Evolutionary conservation across 2,888 invertebrate genomes (phyloP), one percentile per base, ranked within the genome.

Genomic region (Aproaerema taeniolella): DNA sequence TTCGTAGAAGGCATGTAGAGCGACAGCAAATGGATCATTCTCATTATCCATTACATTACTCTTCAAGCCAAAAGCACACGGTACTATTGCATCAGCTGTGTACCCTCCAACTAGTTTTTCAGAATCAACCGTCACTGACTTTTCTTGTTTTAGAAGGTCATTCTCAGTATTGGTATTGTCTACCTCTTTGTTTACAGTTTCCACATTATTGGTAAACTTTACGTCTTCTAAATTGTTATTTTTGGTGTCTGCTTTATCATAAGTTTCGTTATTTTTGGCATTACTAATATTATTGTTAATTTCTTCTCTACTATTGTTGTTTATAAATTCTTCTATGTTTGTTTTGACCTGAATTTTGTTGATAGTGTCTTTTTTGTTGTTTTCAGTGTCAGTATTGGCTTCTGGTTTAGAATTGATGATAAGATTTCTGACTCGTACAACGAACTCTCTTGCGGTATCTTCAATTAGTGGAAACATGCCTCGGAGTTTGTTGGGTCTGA

Each of bases 21-120:
- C 86, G 2, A 81, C 78, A 0, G 85, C 86, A 14, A 86, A 85
- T 0, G 85, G 85, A 31, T 86, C 85, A 0, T 69, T 56, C 0
- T 75, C 65, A 10, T 82, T 69, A 9, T 82, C 77, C 85, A 86
- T 85, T 0, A 85, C 85, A 4, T 58, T 61, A 36, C 86, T 85
- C 49, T 77, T 81, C 25, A 86, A 46, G 0, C 86, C 86, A 46
- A 86, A 86, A 0, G 86, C 86, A 45, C 86, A 86, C 0, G 86
- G 85, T 7, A 86, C 86, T 39, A 86, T 86, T 0, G 86, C 86
- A 43, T 86, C 86, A 0, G 86, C 85, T 0, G 86, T 86, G 36
- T 81, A 86, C 0, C 86, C 85, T 1, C 86, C 86, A 0, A 85
- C 71, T 0, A 83, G 50, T 41, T 73, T 70, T 54, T 80, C 82